Evolutionary conservation across 2,797 vertebrate species (phyloP), one percentile per base, ranked within the genome.

Genomic region (Macropus fuliginosus): DNA sequence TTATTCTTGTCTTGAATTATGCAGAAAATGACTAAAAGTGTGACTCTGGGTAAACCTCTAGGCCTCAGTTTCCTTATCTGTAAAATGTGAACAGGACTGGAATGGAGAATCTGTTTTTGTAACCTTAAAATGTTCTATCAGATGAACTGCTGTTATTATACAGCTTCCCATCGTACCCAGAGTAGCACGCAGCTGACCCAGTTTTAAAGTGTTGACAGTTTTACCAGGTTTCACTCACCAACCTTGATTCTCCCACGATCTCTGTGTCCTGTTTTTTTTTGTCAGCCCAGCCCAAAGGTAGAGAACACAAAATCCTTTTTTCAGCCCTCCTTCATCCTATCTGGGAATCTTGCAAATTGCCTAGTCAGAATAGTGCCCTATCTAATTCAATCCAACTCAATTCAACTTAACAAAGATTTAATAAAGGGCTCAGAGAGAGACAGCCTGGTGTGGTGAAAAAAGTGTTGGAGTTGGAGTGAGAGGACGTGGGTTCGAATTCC

Each of bases 121-220:
- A 87, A 87, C 74, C 21, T 81, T 81, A 50, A 81, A 46, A 24
- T 87, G 9, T 87, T 87, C 24, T 27, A 87, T 50, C 21, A 10
- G 40, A 21, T 87, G 74, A 50, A 87, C 74, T 46, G 21, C 74
- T 87, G 2, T 40, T 40, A 21, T 87, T 87, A 24, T 27, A 27
- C 40, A 27, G 40, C 21, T 87, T 46, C 40, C 74, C 40, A 50
- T 87, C 50, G 40, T 87, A 50, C 21, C 27, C 40, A 50, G 74
- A 87, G 74, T 87, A 87, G 40, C 74, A 50, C 4, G 40, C 9
- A 87, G 27, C 46, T 87, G 74, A 50, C 74, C 74, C 21, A 87
- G 27, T 87, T 50, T 81, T 81, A 81, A 87, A 87, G 74, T 87
- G 74, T 87, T 87, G 74, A 87, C 74, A 50, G 74, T 87, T 87